Evolutionary conservation across 2,888 invertebrate genomes (phyloP).

Genomic region (Microctonus brassicae): DNA sequence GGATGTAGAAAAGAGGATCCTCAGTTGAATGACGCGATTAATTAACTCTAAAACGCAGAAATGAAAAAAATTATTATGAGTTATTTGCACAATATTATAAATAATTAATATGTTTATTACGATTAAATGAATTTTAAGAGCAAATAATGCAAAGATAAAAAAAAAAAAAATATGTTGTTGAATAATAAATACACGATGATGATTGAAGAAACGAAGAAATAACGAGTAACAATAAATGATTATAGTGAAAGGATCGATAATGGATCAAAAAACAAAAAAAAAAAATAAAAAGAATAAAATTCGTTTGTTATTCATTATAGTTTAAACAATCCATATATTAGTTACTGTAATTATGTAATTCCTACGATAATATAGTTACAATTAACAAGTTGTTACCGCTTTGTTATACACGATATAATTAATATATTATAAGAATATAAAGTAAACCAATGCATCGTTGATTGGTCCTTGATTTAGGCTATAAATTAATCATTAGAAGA

Average conservation of each 20-base stretch:
- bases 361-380: slow-evolving; percentile 67
- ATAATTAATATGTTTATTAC: slow-evolving; percentile 64
- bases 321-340: slow-evolving; percentile 62
- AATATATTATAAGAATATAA: slow-evolving; percentile 66
- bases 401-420: slow-evolving; percentile 69
- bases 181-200: slow-evolving; percentile 47
- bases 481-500: slow-evolving; percentile 28
- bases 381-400: slow-evolving; percentile 69
- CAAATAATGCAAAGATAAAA: slow-evolving; percentile 58
- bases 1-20: slow-evolving; percentile 50
- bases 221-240: slow-evolving; percentile 53
- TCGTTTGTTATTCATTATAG: slow-evolving; percentile 44
- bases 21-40: slow-evolving; percentile 58
- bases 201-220: slow-evolving; percentile 37
- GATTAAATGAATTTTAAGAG: slow-evolving; percentile 60
- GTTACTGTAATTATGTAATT: slow-evolving; percentile 68
- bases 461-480: slow-evolving; percentile 64
- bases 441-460: slow-evolving; percentile 62
- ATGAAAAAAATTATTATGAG: slow-evolving; percentile 57
- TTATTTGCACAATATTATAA: slow-evolving; percentile 68
- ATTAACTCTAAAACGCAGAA: slow-evolving; percentile 56
- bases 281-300: slow-evolving; percentile 44
- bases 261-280: slow-evolving; percentile 57
- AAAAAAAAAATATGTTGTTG: slow-evolving; percentile 43
- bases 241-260: slow-evolving; percentile 53